phyloP scores from a whole-genome alignment of 2,888 invertebrate species.

The Coelinius sp. region DNA sequence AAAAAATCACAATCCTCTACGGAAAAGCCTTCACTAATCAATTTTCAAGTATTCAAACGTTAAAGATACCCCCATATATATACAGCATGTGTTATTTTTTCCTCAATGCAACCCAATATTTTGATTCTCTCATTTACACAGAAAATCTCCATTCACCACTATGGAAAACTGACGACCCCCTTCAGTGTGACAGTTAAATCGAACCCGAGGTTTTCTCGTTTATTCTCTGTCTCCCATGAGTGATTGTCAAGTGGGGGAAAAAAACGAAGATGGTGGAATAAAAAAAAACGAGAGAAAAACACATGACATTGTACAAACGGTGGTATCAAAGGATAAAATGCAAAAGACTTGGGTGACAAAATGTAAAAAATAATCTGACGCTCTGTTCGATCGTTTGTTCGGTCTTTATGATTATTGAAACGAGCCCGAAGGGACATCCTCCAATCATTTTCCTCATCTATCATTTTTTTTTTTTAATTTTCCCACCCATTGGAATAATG shows the following conservation, averaged over 20 bases:
- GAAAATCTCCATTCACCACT: background rate
- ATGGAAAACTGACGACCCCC: conserved; percentile 12
- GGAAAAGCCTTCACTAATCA: too few relatives aligned
- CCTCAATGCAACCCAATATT: background rate
- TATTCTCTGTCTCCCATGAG: conserved; percentile 51
- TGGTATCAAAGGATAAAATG: conserved; percentile 16
- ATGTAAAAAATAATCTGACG: conserved; percentile 19
- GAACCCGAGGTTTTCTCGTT: conserved; percentile 56
- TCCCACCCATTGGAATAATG: background rate
- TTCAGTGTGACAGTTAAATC: conserved; percentile 63
- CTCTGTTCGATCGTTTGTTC: conserved; percentile 12
- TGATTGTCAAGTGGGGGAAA: conserved; percentile 6
- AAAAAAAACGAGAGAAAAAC: conserved; percentile 32
- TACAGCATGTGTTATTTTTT: conserved; percentile 2
- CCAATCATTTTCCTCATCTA: conserved; percentile 7
- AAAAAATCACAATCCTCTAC: background rate
- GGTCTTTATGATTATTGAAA: conserved; percentile 1
- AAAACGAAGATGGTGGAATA: conserved; percentile 9
- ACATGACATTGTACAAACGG: conserved; percentile 39
- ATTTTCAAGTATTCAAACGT: background rate
- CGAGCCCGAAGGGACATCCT: background rate
- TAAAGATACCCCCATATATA: background rate
- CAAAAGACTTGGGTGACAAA: conserved; percentile 16
- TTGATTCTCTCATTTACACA: background rate
- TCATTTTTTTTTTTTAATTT: background rate